Evolutionary conservation across 1,140 invertebrate species (phyloP).

Genomic region (Schlechtendalia chinensis): DNA sequence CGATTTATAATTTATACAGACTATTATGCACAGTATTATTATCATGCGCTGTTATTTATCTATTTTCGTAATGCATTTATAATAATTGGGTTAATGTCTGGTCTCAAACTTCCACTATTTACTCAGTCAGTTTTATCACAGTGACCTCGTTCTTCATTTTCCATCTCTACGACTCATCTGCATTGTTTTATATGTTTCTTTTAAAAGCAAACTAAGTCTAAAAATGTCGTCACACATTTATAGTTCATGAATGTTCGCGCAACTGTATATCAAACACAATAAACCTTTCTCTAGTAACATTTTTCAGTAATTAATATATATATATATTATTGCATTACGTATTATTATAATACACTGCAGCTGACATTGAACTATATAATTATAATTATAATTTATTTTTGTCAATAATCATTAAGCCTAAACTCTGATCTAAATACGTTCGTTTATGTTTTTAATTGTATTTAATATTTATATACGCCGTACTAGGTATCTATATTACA

Average conservation of each 20-base stretch:
- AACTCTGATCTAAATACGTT: background rate
- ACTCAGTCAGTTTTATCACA: background rate
- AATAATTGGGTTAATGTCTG: conserved; percentile 28
- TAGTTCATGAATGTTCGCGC: background rate
- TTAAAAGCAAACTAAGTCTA: conserved; percentile 6
- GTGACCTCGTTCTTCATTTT: conserved; percentile 29
- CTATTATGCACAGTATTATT: background rate
- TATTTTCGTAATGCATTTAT: conserved; percentile 18
- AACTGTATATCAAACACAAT: conserved; percentile 17
- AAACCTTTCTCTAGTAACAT: conserved; percentile 26
- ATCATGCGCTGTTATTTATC: background rate
- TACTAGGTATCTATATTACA: background rate
- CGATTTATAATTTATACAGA: background rate
- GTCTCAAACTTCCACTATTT: conserved; percentile 26
- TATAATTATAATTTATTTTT: no score
- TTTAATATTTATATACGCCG: background rate
- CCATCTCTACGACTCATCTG: conserved; percentile 34
- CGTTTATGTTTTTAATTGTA: background rate
- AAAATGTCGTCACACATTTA: conserved; percentile 19
- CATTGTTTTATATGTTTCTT: conserved; percentile 19
- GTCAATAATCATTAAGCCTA: background rate
- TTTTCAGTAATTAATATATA: conserved; percentile 8
- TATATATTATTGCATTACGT: background rate
- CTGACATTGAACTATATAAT: background rate
- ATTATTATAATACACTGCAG: background rate